phyloP scores from a whole-genome alignment of 2,888 invertebrate species.

The Eucriotettix oculatus region DNA sequence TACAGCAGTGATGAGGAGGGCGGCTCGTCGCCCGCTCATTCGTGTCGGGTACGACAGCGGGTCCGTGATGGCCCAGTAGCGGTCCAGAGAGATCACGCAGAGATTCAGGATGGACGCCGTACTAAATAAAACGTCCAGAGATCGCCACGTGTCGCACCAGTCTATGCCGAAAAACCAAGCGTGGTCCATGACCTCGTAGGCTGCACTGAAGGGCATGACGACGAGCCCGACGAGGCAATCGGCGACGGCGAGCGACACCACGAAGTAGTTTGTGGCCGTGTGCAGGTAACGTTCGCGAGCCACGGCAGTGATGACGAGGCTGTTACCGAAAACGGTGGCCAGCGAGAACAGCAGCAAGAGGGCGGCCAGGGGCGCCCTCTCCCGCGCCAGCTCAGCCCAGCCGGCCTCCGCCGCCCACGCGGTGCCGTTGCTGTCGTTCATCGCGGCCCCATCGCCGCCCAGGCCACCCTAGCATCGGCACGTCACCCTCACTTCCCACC shows the following conservation, averaged over 20 bases:
- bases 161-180: slow-evolving; percentile 89
- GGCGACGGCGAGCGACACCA: slow-evolving; percentile 90
- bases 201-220: slow-evolving; percentile 93
- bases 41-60: slow-evolving; percentile 92
- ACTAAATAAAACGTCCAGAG: slow-evolving; percentile 89
- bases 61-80: slow-evolving; percentile 98
- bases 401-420: neutral
- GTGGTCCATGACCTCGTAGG: slow-evolving; percentile 75
- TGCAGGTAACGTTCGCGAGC: slow-evolving; percentile 83
- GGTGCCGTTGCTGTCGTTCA: neutral
- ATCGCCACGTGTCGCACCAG: slow-evolving; percentile 97
- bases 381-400: slow-evolving; percentile 39
- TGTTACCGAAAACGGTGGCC: slow-evolving; percentile 88
- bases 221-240: slow-evolving; percentile 91
- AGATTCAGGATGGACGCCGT: slow-evolving; percentile 95
- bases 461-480: neutral
- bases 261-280: slow-evolving; percentile 94
- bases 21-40: slow-evolving; percentile 80
- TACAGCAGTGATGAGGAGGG: slow-evolving; percentile 76
- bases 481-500: neutral
- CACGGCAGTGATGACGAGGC: slow-evolving; percentile 85
- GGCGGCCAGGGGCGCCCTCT: slow-evolving; percentile 59
- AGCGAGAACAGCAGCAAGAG: slow-evolving; percentile 75
- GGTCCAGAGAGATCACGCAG: slow-evolving; percentile 89
- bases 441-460: neutral